These are phyloP conservation scores for Prionailurus viverrinus DNA, from an alignment of 2,113 vertebrate genomes.

Conservation along the genomic window DNA sequence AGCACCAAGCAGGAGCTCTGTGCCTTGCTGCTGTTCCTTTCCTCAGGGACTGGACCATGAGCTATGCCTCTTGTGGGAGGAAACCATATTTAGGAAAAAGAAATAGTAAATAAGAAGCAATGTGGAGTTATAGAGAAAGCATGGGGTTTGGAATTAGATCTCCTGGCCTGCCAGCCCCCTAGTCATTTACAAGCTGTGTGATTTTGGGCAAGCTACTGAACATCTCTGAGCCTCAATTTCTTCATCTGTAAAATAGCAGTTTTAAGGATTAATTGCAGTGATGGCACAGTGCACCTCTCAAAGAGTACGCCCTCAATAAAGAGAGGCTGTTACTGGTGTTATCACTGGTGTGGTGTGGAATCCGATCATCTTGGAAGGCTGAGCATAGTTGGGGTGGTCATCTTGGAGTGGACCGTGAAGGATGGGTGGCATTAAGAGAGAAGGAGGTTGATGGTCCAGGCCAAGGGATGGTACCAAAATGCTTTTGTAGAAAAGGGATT, in stretches of 20 bases:
- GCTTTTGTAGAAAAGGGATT: neutral
- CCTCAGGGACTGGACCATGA: neutral
- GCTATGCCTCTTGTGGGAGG: neutral
- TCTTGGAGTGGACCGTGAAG: neutral
- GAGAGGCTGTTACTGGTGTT: neutral
- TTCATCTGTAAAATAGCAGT: neutral
- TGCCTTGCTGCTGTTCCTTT: neutral
- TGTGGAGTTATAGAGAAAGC: neutral
- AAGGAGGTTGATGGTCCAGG: neutral
- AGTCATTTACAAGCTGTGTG: neutral
- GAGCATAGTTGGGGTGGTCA: neutral
- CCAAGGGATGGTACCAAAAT: neutral
- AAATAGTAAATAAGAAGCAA: neutral
- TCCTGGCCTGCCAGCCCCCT: neutral
- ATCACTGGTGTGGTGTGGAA: neutral
- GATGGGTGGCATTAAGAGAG: neutral
- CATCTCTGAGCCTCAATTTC: neutral
- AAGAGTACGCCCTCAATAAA: neutral
- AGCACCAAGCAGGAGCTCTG: neutral
- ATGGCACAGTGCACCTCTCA: neutral
- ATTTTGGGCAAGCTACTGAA: neutral
- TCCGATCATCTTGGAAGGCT: neutral
- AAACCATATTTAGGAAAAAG: neutral
- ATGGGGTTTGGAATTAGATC: neutral
- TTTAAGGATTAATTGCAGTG: neutral